phyloP scores from a whole-genome alignment of 2,888 invertebrate genomes.

The Zeuzera pyrina region DNA sequence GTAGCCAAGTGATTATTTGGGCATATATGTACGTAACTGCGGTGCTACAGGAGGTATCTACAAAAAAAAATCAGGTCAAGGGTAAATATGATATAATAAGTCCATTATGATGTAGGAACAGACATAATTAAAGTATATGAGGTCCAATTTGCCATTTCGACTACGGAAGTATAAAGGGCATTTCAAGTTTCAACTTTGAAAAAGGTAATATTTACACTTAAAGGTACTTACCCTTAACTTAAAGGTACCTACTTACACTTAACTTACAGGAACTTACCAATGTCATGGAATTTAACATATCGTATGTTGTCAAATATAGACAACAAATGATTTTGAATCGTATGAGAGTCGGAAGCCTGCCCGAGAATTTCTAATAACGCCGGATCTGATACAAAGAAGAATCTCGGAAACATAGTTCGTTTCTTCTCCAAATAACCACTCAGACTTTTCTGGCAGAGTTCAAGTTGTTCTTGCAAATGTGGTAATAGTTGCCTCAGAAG shows the following conservation, averaged over 20 bases:
- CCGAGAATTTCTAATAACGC: slow-evolving; percentile 92
- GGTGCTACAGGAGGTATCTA: too few species aligned
- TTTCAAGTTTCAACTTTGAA: not conserved
- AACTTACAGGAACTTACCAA: slow-evolving; percentile 67
- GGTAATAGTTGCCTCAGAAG: slow-evolving; percentile 91
- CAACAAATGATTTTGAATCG: slow-evolving; percentile 94
- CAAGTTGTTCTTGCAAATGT: slow-evolving; percentile 95
- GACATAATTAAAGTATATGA: too few species aligned
- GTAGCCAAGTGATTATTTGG: too few species aligned
- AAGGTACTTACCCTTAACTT: not conserved
- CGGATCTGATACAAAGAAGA: slow-evolving; percentile 96
- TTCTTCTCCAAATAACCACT: slow-evolving; percentile 95
- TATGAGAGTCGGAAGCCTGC: slow-evolving; percentile 94
- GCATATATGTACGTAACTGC: too few species aligned
- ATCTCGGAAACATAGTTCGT: slow-evolving; percentile 93
- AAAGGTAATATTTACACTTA: not conserved
- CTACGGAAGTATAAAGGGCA: too few species aligned
- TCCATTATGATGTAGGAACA: too few species aligned
- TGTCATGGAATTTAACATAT: slow-evolving; percentile 95
- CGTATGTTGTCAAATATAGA: slow-evolving; percentile 97
- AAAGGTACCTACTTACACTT: not conserved
- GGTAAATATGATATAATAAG: too few species aligned
- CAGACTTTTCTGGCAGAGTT: slow-evolving; percentile 96
- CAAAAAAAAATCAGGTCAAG: too few species aligned
- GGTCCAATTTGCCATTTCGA: too few species aligned